Evolutionary conservation across 2,113 vertebrate species (phyloP), one percentile per base, ranked within the genome.

Genomic region (Toxotes chatareus): DNA sequence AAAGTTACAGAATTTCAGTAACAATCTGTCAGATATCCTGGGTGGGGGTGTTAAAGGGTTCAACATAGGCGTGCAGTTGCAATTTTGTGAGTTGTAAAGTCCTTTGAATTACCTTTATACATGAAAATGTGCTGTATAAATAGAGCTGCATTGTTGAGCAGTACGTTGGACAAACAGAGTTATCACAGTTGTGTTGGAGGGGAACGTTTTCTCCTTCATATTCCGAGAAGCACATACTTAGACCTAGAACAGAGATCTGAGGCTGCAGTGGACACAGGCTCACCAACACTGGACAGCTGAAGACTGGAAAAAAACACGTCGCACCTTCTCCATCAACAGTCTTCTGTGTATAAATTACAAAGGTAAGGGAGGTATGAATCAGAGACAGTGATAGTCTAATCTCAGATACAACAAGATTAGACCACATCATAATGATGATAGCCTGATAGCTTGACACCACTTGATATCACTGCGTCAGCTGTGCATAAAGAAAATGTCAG

Each of bases 401-500:
- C 61, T 63, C 1, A 1, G 34, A 23, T 61, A 61, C 32, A 53
- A 63, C 14, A 63, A 38, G 31, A 32, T 79, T 38, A 36, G 14
- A 66, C 21, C 57, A 16, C 67, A 49, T 69, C 7, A n/a, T 80
- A 64, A 68, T 59, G 51, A 67, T 46, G 34, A 59, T 34, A 44
- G 51, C 0, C 38, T 68, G 62, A 61, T 32, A 42, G 21, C 9
- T 46, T 74, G 67, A 7, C 36, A 62, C 53, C 40, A 61, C 11
- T 32, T 55, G 71, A n/a, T 42, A 44, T 56, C 56, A 38, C 53
- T 32, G 38, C 44, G 74, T 60, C 44, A 47, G 61, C 49, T 11
- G 32, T 32, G 49, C 49, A 66, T 36, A 76, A 66, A 65, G 14
- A 36, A 76, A 79, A 74, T 63, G 66, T 67, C 65, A 81, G n/a